Base-by-base conservation (phyloP, 2,113 vertebrate species). In the Hypanus sabinus region DNA sequence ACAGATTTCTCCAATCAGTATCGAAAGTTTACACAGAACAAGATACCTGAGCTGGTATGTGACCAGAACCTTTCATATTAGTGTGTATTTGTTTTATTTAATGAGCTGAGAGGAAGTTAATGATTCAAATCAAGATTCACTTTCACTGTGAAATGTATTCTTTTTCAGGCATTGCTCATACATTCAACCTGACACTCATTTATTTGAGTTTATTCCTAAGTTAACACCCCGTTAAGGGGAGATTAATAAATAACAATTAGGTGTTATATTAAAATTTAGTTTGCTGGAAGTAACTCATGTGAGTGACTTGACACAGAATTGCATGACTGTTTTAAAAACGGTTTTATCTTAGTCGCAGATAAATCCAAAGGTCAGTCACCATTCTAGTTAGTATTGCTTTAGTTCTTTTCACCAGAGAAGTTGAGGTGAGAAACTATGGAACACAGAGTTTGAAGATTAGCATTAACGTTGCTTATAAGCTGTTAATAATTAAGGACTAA, bases 231-330 rank as follows among this genome's bases (percentile, higher is more conserved):
- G 95, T 96, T 96, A 96, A 94, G 81, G 91, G 73, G 24, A 95
- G 95, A 96, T 97, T 97, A 97, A 97, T 97, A 96, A 96, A 95
- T 96, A 97, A 97, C 96, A 95, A 94, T 94, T 46, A 94, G 92
- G 93, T 85, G 36, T 93, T 91, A 81, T 46, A 94, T 94, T 94
- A 94, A 94, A 95, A 94, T 93, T 95, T 95, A 94, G 94, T 95
- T 96, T 95, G 95, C 94, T 65, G 65, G 60, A 94, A 81, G 36
- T 94, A 76, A 94, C 60, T 57, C 79, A 30, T 81, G 93, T 33
- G 62, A 90, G 60, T 90, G 85, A 60, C 85, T 62, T 60, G 33
- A 90, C 70, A 27, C 36, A 73, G n/a, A 93, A 93, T 73, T 46
- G 68, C 36, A 73, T 93, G 68, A 73, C 18, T 93, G 16, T 93